A percentile compares a stretch with the other conserved stretches of the same genome.
Evolutionary conservation across 35 echinoderm and acorn worm species (phyloP).

Genomic region (Eucidaris tribuloides): DNA sequence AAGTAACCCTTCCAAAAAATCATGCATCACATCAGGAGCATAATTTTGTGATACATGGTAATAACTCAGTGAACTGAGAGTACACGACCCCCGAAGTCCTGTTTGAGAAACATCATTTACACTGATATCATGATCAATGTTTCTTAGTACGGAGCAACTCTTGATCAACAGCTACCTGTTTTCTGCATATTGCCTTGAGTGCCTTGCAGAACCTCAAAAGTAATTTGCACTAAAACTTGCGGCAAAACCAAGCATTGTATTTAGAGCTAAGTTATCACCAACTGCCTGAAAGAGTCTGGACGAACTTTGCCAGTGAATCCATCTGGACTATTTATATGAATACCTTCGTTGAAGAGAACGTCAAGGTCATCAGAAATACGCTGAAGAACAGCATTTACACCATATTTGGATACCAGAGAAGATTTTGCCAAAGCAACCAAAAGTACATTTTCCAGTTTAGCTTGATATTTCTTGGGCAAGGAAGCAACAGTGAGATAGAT

Average conservation of each 20-base stretch:
- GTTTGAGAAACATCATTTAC: constrained; percentile 23
- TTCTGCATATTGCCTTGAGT: not conserved
- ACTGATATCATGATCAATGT: not conserved
- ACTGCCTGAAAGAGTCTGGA: constrained; percentile 32
- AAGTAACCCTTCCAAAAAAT: constrained; percentile 46
- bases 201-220: constrained; percentile 19
- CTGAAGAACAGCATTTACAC: constrained; percentile 35
- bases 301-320: constrained; percentile 4
- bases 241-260: constrained; percentile 35
- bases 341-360: not conserved
- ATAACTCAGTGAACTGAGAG: constrained; percentile 29
- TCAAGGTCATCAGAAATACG: constrained; percentile 35
- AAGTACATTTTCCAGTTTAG: constrained; percentile 30
- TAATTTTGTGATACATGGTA: constrained; percentile 57
- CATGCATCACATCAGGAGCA: constrained; percentile 63
- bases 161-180: constrained; percentile 11
- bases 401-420: constrained; percentile 41
- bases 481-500: constrained; percentile 47
- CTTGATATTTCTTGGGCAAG: constrained; percentile 30
- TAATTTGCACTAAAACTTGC: constrained; percentile 27
- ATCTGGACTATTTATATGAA: constrained; percentile 26
- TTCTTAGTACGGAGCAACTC: not conserved
- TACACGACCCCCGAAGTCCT: constrained; percentile 24
- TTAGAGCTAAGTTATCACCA: constrained; percentile 32
- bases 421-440: constrained; percentile 42